phyloP scores from a whole-genome alignment of 2,113 vertebrate genomes.

The Natator depressus region DNA sequence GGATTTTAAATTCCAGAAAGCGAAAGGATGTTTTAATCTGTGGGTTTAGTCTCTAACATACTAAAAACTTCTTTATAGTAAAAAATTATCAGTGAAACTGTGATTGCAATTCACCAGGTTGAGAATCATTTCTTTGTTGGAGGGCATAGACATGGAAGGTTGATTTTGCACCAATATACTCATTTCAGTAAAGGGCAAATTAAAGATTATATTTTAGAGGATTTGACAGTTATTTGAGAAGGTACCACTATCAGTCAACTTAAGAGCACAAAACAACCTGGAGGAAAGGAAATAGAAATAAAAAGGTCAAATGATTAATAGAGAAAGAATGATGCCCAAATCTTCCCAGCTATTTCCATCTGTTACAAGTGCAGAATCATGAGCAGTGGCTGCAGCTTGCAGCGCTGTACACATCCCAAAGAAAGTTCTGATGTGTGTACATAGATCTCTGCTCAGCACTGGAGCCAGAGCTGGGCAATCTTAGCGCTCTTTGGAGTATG shows the following conservation, averaged over 20 bases:
- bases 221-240: not conserved
- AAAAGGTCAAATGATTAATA: constrained; percentile 31
- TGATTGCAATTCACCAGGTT: not conserved
- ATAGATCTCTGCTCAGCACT: not conserved
- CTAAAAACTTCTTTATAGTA: not conserved
- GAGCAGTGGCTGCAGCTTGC: not conserved
- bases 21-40: not conserved
- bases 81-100: not conserved
- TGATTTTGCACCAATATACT: not conserved
- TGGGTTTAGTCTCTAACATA: not conserved
- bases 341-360: constrained; percentile 27
- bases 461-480: not conserved
- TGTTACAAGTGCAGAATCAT: not conserved
- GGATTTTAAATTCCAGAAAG: not conserved
- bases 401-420: not conserved
- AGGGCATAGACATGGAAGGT: not conserved
- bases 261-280: not conserved
- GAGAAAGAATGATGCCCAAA: constrained; percentile 3
- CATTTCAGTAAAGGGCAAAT: not conserved
- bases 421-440: constrained; percentile 27
- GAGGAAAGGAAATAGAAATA: not conserved
- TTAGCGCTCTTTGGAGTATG: constrained; percentile 10
- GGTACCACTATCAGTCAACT: not conserved
- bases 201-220: not conserved
- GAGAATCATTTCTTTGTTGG: not conserved